Percentiles rank a stretch among this genome's conserved stretches.
These are phyloP conservation scores for Cossypha heuglini DNA, from an alignment of 2,797 vertebrate genomes.

Conservation along the genomic window DNA sequence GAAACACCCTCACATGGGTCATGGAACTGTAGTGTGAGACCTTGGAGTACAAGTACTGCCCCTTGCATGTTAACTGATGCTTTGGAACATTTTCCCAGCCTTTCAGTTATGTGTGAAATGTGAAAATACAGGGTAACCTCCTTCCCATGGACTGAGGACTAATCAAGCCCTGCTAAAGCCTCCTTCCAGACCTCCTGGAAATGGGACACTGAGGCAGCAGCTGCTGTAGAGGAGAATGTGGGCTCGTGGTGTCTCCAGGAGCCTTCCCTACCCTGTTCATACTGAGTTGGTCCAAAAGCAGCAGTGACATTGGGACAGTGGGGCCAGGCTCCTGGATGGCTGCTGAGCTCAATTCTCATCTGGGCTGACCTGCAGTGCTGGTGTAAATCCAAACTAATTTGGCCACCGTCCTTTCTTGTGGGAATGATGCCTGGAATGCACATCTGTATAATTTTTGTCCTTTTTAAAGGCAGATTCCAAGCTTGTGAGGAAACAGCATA, in stretches of 20 bases:
- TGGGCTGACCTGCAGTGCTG: background rate
- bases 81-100: background rate
- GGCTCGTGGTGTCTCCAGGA: fast-evolving
- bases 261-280: background rate
- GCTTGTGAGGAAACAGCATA: background rate
- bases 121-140: background rate
- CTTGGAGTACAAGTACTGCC: background rate
- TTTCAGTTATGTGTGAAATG: background rate
- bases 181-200: background rate
- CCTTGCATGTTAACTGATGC: background rate
- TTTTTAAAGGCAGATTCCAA: constrained; percentile 3
- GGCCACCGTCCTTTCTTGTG: background rate
- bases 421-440: constrained; percentile 39
- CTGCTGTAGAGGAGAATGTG: background rate
- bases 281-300: background rate
- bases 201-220: background rate
- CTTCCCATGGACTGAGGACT: background rate
- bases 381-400: constrained; percentile 11
- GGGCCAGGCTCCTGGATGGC: background rate
- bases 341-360: background rate
- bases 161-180: background rate
- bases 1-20: fast-evolving
- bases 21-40: background rate
- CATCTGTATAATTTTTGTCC: background rate
- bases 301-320: fast-evolving